These are phyloP conservation scores for Apocheima hispidaria DNA, from an alignment of 2,888 invertebrate genomes.

Conservation along the genomic window DNA sequence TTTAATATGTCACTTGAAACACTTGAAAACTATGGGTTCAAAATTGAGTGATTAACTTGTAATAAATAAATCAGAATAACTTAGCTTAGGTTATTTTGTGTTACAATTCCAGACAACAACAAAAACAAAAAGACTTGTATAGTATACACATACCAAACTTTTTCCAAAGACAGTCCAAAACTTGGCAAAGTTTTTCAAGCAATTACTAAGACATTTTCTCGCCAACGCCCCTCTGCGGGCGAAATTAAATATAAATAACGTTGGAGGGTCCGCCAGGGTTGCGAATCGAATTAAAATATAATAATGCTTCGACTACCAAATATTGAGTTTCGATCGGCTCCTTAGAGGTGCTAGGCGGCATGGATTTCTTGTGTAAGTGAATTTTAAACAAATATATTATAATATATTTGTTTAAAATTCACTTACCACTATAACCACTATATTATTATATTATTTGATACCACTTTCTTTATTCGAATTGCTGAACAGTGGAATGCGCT, in stretches of 20 bases:
- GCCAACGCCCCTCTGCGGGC: slow-evolving; percentile 43
- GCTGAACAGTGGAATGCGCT: too few species aligned
- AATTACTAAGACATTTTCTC: slow-evolving; percentile 47
- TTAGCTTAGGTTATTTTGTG: too few species aligned
- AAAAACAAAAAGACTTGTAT: background rate
- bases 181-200: slow-evolving; percentile 24
- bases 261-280: slow-evolving; percentile 59
- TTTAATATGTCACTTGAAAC: too few species aligned
- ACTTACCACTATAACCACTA: too few species aligned
- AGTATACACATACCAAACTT: background rate
- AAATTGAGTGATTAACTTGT: too few species aligned
- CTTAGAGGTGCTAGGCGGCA: background rate
- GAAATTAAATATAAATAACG: slow-evolving; percentile 76
- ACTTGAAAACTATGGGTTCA: too few species aligned
- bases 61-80: too few species aligned
- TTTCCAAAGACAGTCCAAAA: background rate
- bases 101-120: too few species aligned
- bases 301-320: slow-evolving; percentile 52
- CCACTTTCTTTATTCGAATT: too few species aligned
- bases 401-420: background rate
- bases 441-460: too few species aligned
- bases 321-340: slow-evolving; percentile 45
- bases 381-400: too few species aligned
- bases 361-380: background rate
- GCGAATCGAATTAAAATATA: slow-evolving; percentile 72